Percentiles rank a stretch among this genome's conserved stretches.
These are phyloP conservation scores for Bothrops jararaca DNA, from an alignment of 2,113 vertebrate genomes.

Conservation along the genomic window DNA sequence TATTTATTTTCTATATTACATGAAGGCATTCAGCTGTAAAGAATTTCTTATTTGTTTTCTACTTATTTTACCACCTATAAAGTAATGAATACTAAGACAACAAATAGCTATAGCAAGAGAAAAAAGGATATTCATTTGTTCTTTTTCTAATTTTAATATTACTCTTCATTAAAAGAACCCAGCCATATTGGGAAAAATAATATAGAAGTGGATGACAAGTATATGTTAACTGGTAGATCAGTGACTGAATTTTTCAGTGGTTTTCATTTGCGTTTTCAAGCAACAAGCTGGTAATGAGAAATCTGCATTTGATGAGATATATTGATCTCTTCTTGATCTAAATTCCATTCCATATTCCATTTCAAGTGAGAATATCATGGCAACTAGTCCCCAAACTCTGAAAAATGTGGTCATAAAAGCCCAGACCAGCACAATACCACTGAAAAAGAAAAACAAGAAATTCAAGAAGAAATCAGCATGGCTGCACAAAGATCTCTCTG, in stretches of 20 bases:
- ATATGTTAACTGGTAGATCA: not conserved
- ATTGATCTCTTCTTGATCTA: not conserved
- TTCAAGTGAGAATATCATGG: not conserved
- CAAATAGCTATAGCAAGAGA: constrained; percentile 41
- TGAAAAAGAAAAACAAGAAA: no score
- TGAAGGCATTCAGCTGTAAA: constrained; percentile 41
- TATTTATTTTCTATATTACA: constrained; percentile 50
- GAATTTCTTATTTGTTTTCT: constrained; percentile 37
- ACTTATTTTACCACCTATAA: constrained; percentile 30
- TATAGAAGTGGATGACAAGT: not conserved
- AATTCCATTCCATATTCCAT: not conserved
- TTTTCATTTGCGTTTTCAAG: not conserved
- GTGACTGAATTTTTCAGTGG: not conserved
- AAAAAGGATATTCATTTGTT: constrained; percentile 40
- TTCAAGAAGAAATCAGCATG: no score
- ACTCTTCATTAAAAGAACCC: constrained; percentile 8
- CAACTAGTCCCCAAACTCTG: not conserved
- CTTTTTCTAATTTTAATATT: constrained; percentile 22
- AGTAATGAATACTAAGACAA: constrained; percentile 32
- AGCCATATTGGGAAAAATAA: not conserved
- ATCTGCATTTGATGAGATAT: not conserved
- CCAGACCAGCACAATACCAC: no score
- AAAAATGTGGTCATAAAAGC: no score
- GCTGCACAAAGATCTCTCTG: no score
- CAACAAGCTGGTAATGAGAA: not conserved